phyloP scores from a whole-genome alignment of 2,888 invertebrate species.

The Pristionchus arcanus region DNA sequence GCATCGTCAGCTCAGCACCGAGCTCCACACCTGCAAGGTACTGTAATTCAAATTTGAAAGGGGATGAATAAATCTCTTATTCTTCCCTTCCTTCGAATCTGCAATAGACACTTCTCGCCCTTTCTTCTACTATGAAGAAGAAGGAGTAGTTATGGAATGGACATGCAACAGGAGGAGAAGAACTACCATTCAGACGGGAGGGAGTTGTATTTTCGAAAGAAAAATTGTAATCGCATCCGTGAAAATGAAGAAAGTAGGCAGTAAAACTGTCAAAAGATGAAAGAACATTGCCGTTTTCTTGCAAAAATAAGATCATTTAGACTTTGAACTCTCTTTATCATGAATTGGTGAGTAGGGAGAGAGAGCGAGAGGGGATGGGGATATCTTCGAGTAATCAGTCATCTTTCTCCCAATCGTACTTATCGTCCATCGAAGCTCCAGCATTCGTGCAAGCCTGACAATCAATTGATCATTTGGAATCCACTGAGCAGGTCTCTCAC shows the following conservation, averaged over 20 bases:
- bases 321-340: not conserved
- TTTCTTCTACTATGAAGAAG: not conserved
- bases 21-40: slow-evolving; percentile 69
- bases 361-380: slow-evolving; percentile 96
- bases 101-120: slow-evolving; percentile 16
- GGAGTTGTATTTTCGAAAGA: not conserved
- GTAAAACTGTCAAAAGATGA: not conserved
- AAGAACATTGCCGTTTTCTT: not conserved
- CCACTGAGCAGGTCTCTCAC: not conserved
- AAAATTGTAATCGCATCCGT: no score
- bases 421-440: slow-evolving; percentile 98
- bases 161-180: not conserved
- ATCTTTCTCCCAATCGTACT: slow-evolving; percentile 80
- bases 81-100: not conserved
- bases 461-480: not conserved
- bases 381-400: slow-evolving; percentile 82
- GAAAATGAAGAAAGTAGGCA: not conserved
- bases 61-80: not conserved
- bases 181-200: not conserved
- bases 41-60: not conserved
- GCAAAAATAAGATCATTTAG: not conserved
- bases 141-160: not conserved
- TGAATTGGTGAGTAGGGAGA: slow-evolving; percentile 84
- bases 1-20: slow-evolving; percentile 69
- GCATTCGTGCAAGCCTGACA: slow-evolving; percentile 68